Conservation (phyloP, 2,888 invertebrate genomes). For the Catonia carolina region DNA sequence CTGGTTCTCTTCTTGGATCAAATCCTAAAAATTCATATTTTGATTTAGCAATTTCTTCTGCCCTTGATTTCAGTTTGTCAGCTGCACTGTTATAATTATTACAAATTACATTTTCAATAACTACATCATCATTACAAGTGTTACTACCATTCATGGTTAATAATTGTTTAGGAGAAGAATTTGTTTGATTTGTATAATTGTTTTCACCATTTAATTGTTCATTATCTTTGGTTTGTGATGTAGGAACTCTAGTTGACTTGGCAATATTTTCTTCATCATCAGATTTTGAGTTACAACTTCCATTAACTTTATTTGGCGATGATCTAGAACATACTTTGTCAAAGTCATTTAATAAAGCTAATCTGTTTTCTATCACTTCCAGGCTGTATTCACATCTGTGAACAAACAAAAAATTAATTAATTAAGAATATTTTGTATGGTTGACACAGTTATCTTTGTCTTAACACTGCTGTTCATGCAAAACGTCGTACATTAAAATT, state of each 20-base stretch:
- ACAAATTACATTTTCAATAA: neutral
- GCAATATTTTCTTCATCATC: no score
- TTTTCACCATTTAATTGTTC: no score
- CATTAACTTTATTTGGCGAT: neutral
- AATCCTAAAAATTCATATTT: conserved; percentile 31
- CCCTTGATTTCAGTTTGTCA: conserved; percentile 23
- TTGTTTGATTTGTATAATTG: no score
- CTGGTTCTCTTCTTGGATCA: conserved; percentile 26
- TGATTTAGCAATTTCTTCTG: conserved; percentile 26
- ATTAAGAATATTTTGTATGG: neutral
- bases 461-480: no score
- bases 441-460: no score
- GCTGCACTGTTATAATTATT: conserved; percentile 6
- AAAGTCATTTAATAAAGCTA: conserved; percentile 45
- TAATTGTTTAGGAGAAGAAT: no score
- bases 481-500: no score
- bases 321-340: conserved; percentile 32
- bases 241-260: no score
- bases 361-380: conserved; percentile 42
- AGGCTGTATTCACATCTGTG: conserved; percentile 22
- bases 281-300: no score
- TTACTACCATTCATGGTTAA: no score
- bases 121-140: no score
- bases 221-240: no score
- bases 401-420: neutral